Evolutionary conservation across 2,888 invertebrate genomes (phyloP).

Genomic region (Mamestra brassicae): DNA sequence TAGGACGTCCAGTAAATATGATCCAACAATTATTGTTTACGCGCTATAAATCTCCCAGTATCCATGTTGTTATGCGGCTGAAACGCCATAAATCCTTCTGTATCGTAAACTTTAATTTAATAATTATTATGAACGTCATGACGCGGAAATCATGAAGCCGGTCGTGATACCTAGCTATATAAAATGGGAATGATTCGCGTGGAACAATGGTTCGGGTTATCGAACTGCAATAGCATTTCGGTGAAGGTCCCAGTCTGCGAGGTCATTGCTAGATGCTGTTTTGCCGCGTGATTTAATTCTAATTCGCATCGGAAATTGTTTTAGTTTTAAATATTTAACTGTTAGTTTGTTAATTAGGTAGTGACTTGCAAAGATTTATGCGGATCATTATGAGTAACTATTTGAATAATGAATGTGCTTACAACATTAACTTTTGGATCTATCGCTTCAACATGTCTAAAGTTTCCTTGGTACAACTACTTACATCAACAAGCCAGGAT

Average conservation of each 20-base stretch:
- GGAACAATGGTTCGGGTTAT: conserved; percentile 86
- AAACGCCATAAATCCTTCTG: conserved; percentile 76
- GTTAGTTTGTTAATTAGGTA: conserved; percentile 26
- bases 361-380: neutral
- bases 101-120: conserved; percentile 83
- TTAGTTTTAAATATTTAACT: conserved; percentile 32
- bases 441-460: too few relatives aligned
- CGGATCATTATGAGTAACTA: neutral
- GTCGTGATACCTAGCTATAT: conserved; percentile 79
- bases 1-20: conserved; percentile 53
- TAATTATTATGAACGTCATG: conserved; percentile 83
- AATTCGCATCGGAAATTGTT: conserved; percentile 44
- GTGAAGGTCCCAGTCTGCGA: conserved; percentile 87
- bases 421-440: neutral
- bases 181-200: conserved; percentile 86
- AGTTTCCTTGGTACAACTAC: neutral
- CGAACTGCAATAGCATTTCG: conserved; percentile 88
- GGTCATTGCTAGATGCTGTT: conserved; percentile 78
- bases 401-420: neutral
- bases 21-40: conserved; percentile 69
- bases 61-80: conserved; percentile 64
- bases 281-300: conserved; percentile 66
- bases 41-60: conserved; percentile 71
- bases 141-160: conserved; percentile 87
- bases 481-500: neutral